Evolutionary conservation across 2,888 invertebrate species (phyloP), one percentile per base, ranked within the genome.

Genomic region (Dasysyrphus albostriatus): DNA sequence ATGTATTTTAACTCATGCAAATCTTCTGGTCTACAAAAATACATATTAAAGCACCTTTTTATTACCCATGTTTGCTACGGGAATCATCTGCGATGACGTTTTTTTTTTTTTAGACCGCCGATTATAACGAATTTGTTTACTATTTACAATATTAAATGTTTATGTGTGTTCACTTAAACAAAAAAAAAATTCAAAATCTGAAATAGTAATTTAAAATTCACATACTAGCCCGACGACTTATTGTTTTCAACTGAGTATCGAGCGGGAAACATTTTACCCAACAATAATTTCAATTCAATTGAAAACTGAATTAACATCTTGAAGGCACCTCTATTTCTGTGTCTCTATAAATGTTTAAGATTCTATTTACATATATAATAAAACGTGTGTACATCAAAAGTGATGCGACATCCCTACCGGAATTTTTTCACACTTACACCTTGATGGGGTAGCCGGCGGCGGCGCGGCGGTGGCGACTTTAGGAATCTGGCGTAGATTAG

Each of bases 271-370:
- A 65, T 59, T 39, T 16, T 70, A 74, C 32, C 75, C 19, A 58
- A 80, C 47, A 84, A 79, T 83, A 65, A 87, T 72, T 87, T 78
- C 74, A 78, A 87, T 74, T 73, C 70, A 82, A 82, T 73, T 78
- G 58, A 69, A 69, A 69, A 78, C 34, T 10, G 51, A 47, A 70
- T 39, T 49, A 56, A 63, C 59, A 67, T 49, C 37, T 32, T 12
- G 56, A 63, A 51, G 14, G 63, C 73, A 80, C 65, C 75, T 74
- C 75, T 74, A 74, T 54, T 54, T 24, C 9, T 44, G 67, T 85
- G 51, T 77, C 32, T 44, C 65, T 69, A 14, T 24, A 39, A 32
- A 42, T 58, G 69, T 59, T 56, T 58, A 5, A 65, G 14, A 29
- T 54, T 61, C 59, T 78, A 67, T 73, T 24, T 24, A 59, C 32